These are phyloP conservation scores for Fratercula arctica DNA, from an alignment of 2,797 vertebrate genomes.

Conservation along the genomic window DNA sequence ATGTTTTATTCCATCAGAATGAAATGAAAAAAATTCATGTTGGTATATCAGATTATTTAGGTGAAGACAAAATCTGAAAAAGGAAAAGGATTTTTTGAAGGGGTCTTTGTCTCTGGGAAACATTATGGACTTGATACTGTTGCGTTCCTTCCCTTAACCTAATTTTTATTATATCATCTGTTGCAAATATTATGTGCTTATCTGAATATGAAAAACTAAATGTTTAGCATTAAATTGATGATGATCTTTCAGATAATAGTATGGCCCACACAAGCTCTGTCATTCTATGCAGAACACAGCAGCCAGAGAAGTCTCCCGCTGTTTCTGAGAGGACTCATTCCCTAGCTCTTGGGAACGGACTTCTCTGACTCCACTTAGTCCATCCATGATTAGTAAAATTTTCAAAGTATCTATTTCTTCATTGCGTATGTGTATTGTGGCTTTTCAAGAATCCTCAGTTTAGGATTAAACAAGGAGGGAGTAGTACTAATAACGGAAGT, in stretches of 20 bases:
- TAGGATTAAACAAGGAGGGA: background rate
- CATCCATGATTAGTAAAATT: background rate
- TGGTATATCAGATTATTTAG: background rate
- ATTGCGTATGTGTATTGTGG: fast-evolving
- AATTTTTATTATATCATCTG: background rate
- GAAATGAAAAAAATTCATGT: background rate
- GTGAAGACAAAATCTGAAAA: background rate
- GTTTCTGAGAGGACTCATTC: background rate
- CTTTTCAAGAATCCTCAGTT: background rate
- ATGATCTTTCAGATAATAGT: background rate
- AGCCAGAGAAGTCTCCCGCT: background rate
- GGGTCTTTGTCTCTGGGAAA: background rate
- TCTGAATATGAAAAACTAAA: background rate
- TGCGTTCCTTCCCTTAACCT: background rate
- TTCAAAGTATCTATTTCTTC: background rate
- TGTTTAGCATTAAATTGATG: background rate
- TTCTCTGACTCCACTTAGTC: background rate
- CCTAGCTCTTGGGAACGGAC: background rate
- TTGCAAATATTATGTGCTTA: background rate
- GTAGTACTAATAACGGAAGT: background rate
- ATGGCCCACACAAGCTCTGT: background rate
- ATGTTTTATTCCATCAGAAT: background rate
- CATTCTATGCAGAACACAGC: background rate
- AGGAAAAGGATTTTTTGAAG: background rate
- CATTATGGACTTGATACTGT: background rate